Percentiles rank a stretch among this genome's conserved stretches.
phyloP scores from a whole-genome alignment of 2,797 vertebrate species.

The Sandelia bainsii region DNA sequence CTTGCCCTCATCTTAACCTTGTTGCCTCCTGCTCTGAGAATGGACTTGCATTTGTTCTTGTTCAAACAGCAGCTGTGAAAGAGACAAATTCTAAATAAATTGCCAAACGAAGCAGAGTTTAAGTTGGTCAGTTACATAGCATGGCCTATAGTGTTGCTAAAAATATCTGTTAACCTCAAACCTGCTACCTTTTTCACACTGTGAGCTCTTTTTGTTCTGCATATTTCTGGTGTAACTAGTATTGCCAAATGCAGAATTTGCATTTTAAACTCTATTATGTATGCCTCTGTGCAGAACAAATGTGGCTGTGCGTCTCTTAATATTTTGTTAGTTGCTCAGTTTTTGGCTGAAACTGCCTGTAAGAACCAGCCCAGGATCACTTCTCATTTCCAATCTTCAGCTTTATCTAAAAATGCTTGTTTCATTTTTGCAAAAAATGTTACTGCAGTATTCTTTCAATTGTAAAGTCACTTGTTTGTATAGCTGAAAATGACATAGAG shows the following conservation, averaged over 20 bases:
- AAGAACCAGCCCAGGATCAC: conserved; percentile 32
- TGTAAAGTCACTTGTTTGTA: neutral
- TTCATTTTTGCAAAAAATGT: conserved; percentile 15
- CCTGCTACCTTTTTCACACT: neutral
- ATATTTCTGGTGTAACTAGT: conserved; percentile 11
- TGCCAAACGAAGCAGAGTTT: conserved; percentile 7
- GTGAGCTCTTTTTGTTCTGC: neutral
- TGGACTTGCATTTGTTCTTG: conserved; percentile 38
- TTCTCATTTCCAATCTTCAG: conserved; percentile 49
- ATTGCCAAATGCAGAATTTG: conserved; percentile 35
- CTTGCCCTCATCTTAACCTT: conserved; percentile 23
- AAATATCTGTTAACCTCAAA: conserved; percentile 5
- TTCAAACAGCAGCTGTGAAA: conserved; percentile 41
- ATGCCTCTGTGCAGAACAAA: neutral
- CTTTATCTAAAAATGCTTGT: conserved; percentile 3
- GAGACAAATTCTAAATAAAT: conserved; percentile 12
- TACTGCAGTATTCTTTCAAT: neutral
- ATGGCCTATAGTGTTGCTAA: neutral
- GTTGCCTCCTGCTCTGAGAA: conserved; percentile 27
- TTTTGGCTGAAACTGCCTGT: conserved; percentile 18
- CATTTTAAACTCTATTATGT: conserved; percentile 8
- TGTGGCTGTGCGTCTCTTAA: neutral
- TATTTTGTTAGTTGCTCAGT: conserved; percentile 12
- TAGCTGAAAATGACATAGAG: neutral
- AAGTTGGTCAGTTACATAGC: neutral